Percentiles rank a stretch among this genome's conserved stretches.
Conservation (phyloP, 2,797 vertebrate species). For the Hydrolagus colliei region DNA sequence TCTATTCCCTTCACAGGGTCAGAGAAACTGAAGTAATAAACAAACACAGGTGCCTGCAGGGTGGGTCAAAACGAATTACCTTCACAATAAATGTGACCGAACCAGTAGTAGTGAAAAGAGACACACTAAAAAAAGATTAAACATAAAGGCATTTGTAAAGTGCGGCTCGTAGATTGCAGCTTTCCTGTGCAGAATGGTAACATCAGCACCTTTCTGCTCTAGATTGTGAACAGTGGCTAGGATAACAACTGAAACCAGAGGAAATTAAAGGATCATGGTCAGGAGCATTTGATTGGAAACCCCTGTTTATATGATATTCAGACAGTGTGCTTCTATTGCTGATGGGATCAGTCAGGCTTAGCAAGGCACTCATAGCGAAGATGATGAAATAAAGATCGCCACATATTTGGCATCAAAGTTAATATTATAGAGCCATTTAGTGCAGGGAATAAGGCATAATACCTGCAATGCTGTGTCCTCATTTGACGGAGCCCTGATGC, state of each 20-base stretch:
- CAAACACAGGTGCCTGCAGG: constrained; percentile 8
- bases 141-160: background rate
- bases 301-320: background rate
- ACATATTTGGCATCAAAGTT: background rate
- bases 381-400: background rate
- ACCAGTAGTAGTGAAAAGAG: background rate
- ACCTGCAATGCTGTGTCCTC: no score
- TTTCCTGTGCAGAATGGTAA: background rate
- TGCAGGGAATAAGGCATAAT: no score
- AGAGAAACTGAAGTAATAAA: background rate
- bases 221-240: no score
- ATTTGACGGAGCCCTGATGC: no score
- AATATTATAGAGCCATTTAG: background rate
- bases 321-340: background rate
- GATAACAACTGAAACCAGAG: background rate
- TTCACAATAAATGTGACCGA: constrained; percentile 6
- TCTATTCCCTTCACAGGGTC: background rate
- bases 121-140: background rate
- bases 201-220: background rate
- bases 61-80: constrained; percentile 7
- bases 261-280: background rate
- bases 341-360: background rate
- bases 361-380: background rate
- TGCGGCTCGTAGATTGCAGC: background rate
- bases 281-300: background rate